Conservation (phyloP, 1,140 invertebrate species). For the Aethina tumida region DNA sequence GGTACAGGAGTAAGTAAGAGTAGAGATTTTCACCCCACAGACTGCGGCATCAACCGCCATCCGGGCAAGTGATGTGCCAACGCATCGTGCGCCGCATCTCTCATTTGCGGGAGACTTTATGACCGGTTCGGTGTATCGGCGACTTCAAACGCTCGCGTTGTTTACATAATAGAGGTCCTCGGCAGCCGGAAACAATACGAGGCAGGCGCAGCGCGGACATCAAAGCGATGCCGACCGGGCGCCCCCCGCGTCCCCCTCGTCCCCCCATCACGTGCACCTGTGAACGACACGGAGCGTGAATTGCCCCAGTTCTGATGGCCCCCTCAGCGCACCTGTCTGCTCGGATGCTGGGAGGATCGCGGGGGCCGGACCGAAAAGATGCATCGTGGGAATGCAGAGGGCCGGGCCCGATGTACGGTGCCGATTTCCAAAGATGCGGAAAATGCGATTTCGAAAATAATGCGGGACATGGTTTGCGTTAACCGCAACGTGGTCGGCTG, state of each 20-base stretch:
- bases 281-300: constrained; percentile 21
- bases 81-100: constrained; percentile 17
- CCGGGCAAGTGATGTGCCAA: no score
- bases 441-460: no score
- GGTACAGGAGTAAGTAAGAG: no score
- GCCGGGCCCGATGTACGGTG: no score
- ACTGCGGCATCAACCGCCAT: no score
- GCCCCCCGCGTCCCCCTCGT: neutral
- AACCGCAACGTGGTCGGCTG: no score
- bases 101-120: constrained; percentile 36
- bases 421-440: no score
- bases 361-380: constrained; percentile 13
- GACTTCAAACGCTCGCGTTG: constrained; percentile 35
- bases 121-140: constrained; percentile 29
- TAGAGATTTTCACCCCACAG: no score
- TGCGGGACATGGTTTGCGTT: no score
- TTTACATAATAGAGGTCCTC: constrained; percentile 39
- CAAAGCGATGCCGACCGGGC: constrained; percentile 18
- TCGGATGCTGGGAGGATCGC: constrained; percentile 18
- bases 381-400: no score
- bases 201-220: constrained; percentile 31
- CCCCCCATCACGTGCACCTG: neutral
- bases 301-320: constrained; percentile 26
- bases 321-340: constrained; percentile 6
- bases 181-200: constrained; percentile 39